Evolutionary conservation across 2,113 vertebrate species (phyloP).

Genomic region (Rhabdornis inornatus): DNA sequence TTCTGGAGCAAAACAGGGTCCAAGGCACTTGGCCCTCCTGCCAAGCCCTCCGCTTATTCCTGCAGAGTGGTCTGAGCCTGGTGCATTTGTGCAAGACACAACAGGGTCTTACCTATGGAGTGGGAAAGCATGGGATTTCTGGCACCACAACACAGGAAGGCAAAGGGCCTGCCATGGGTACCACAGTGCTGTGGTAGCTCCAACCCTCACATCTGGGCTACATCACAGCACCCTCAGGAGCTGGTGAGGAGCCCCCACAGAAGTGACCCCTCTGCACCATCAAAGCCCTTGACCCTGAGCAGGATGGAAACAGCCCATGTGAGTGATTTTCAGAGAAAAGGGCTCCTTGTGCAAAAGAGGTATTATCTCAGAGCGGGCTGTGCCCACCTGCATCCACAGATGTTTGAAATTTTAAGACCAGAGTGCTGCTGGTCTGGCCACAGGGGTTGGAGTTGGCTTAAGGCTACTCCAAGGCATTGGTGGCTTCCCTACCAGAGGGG

Average conservation of each 20-base stretch:
- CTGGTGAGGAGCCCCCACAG: rapidly evolving
- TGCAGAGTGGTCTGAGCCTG: neutral
- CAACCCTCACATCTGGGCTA: neutral
- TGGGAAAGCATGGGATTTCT: neutral
- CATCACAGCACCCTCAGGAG: neutral
- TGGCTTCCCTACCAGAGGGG: rapidly evolving
- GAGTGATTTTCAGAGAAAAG: neutral
- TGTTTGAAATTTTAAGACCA: neutral
- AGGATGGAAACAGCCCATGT: neutral
- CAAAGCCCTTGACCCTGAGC: neutral
- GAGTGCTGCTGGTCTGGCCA: neutral
- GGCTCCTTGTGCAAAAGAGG: neutral
- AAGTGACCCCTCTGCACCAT: neutral
- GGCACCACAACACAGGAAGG: rapidly evolving
- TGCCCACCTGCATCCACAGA: neutral
- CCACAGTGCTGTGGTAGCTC: neutral
- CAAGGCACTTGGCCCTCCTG: neutral
- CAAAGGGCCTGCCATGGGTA: neutral
- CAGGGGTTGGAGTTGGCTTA: neutral
- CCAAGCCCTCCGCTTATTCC: neutral
- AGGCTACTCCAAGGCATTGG: rapidly evolving
- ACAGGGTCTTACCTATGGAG: neutral
- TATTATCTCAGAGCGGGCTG: neutral
- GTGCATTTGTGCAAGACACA: neutral
- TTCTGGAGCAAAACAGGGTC: neutral